These are phyloP conservation scores for Rhagoletis zephyria DNA, from an alignment of 1,140 invertebrate species.

Conservation along the genomic window DNA sequence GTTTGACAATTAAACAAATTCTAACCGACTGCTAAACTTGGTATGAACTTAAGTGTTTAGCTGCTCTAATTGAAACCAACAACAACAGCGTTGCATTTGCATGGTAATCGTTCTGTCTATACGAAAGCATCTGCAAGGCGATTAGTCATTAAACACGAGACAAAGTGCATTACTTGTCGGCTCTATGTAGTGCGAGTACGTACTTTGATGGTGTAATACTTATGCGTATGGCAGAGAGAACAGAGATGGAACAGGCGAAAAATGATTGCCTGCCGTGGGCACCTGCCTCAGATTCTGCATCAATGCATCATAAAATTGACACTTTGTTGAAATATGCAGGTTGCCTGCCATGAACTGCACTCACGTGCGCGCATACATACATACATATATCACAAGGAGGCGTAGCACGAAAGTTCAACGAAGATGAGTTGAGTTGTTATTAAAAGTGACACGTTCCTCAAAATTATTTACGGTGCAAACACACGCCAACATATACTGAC, in stretches of 20 bases:
- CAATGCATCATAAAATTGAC: slow-evolving; percentile 45
- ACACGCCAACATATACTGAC: neutral
- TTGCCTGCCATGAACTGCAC: neutral
- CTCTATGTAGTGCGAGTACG: too few relatives aligned
- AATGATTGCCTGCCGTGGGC: neutral
- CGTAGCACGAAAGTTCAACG: neutral
- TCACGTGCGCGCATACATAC: neutral
- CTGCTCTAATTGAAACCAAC: slow-evolving; percentile 12
- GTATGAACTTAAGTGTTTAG: neutral
- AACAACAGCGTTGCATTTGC: neutral
- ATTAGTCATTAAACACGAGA: neutral
- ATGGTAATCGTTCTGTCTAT: neutral
- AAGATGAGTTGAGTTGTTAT: slow-evolving; percentile 6
- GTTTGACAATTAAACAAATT: neutral
- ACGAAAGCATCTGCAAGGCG: neutral
- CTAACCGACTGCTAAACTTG: neutral
- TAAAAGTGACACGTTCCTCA: slow-evolving; percentile 35
- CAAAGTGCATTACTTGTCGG: too few relatives aligned
- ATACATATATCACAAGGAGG: neutral
- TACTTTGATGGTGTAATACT: too few relatives aligned
- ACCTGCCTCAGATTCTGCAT: slow-evolving; percentile 11
- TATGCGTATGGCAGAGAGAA: too few relatives aligned
- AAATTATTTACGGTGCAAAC: slow-evolving; percentile 6
- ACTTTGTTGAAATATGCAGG: slow-evolving; percentile 6
- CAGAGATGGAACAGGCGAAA: neutral